These are phyloP conservation scores for Neofelis nebulosa DNA, from an alignment of 2,113 vertebrate species.

Conservation along the genomic window DNA sequence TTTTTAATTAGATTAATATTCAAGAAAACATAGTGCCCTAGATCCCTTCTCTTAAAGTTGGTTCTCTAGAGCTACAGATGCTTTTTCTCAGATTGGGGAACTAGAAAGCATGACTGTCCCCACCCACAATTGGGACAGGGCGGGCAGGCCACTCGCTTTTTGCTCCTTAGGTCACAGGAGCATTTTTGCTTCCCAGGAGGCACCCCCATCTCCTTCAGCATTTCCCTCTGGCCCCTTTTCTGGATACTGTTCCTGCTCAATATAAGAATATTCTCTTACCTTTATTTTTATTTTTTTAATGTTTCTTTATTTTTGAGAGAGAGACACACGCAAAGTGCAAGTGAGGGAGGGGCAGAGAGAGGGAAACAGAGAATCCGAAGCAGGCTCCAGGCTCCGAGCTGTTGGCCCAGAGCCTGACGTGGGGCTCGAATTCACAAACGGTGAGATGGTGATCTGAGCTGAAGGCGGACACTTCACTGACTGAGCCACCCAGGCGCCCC, in stretches of 20 bases:
- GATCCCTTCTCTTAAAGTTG: background rate
- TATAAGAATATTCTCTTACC: background rate
- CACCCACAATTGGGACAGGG: background rate
- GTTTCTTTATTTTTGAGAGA: too few species aligned
- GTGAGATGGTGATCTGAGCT: too few species aligned
- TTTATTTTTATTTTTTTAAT: too few species aligned
- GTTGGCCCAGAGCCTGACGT: too few species aligned
- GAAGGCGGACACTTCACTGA: too few species aligned
- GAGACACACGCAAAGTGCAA: too few species aligned
- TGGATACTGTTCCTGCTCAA: background rate
- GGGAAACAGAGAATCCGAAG: too few species aligned
- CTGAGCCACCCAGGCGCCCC: too few species aligned
- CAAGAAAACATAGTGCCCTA: background rate
- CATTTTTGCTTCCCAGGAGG: background rate
- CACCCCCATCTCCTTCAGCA: background rate
- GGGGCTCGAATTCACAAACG: too few species aligned
- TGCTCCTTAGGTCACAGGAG: background rate
- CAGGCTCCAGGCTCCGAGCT: too few species aligned
- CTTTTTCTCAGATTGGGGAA: background rate
- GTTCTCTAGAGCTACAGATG: too few species aligned
- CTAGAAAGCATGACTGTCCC: background rate
- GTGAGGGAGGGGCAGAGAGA: too few species aligned
- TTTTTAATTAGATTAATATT: background rate
- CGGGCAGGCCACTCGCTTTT: accelerated
- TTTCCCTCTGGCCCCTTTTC: background rate